Evolutionary conservation across 2,888 invertebrate species (phyloP), one percentile per base, ranked within the genome.

Genomic region (Dioctria linearis): DNA sequence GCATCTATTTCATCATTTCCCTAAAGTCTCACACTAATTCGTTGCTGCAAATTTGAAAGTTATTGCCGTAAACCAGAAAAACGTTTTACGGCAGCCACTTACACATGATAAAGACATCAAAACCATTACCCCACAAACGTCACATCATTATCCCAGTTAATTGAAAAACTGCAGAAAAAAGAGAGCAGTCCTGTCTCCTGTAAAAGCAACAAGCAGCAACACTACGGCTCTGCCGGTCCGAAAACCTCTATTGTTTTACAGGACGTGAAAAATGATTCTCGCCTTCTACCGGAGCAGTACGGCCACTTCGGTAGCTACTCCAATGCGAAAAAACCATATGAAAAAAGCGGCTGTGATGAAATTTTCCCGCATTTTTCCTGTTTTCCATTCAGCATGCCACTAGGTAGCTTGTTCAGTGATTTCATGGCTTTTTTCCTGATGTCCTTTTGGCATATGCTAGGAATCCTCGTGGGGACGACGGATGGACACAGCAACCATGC

Each of bases 311-410:
- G 25, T 25, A 25, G 25, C 11, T 57, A 46, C 46, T 57, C 11
- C 57, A 57, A 8, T 46, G 46, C 8, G 8, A 8, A 8, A n/a
- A 46, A 46, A 25, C 25, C 25, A 25, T 25, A 25, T 25, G 51
- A 13, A 57, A 57, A 57, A 13, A 57, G 57, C 11, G 57, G 5
- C 57, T 5, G 25, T 25, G 57, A 5, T 57, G 8, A 8, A 8
- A 57, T 57, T 57, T 57, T 57, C 57, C 57, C 57, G 25, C 57
- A 57, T 57, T 57, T 57, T 57, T 57, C 57, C 57, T 57, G n/a
- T 57, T 46, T 25, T 25, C 25, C 25, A 25, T 25, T 13, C 57
- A 57, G 57, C 5, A 13, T 57, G n/a, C 57, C 57, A 13, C 46
- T 46, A 46, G 46, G 46, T 5, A 46, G 46, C 46, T 46, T 13